Percentiles rank a stretch among this genome's conserved stretches.
Conservation (phyloP, 2,113 vertebrate genomes). For the Archocentrus centrarchus region DNA sequence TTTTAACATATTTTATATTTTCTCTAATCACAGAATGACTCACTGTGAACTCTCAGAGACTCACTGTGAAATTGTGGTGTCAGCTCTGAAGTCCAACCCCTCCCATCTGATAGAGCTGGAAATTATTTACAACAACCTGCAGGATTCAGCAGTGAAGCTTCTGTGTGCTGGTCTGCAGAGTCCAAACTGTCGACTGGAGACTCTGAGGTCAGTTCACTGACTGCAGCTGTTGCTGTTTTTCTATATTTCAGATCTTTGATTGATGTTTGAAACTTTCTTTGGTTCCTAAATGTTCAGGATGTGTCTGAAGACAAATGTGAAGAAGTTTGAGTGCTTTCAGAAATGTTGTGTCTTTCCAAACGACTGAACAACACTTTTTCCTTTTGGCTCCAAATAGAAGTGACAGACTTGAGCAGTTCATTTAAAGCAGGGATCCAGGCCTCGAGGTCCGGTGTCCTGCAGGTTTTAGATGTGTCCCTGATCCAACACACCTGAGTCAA, state of each 20-base stretch:
- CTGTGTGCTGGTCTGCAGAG: neutral
- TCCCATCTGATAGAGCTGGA: slow-evolving; percentile 6
- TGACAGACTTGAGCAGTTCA: neutral
- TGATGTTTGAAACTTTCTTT: neutral
- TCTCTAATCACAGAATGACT: neutral
- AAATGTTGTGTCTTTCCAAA: neutral
- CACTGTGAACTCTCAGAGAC: neutral
- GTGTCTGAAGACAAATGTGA: neutral
- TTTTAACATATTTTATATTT: neutral
- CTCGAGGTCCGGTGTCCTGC: too few species aligned
- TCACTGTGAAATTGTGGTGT: slow-evolving; percentile 2
- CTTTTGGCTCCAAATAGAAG: rapidly evolving
- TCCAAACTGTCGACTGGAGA: slow-evolving; percentile 9
- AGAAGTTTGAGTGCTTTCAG: neutral
- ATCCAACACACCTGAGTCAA: too few species aligned
- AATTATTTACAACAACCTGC: neutral
- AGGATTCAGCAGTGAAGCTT: neutral
- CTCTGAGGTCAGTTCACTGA: neutral
- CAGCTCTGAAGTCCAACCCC: neutral
- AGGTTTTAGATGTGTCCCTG: too few species aligned
- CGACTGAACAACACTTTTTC: neutral
- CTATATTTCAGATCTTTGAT: neutral
- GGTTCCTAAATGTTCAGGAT: neutral
- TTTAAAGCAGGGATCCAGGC: neutral
- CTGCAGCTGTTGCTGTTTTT: neutral